phyloP scores from a whole-genome alignment of 2,888 invertebrate species.

The Drosophila nigritarsus region DNA sequence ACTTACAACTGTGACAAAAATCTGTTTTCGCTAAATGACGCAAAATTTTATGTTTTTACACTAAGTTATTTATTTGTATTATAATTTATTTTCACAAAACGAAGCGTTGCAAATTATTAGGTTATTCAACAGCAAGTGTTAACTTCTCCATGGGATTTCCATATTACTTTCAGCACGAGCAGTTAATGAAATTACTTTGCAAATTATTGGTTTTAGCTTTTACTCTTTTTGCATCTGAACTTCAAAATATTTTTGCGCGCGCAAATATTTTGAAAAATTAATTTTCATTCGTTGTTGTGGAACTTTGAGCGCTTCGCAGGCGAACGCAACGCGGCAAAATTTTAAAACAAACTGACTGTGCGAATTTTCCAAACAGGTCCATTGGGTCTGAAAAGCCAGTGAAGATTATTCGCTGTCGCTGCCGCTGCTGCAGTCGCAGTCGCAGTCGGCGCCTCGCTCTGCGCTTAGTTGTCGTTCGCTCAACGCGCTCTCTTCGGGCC shows the following conservation, averaged over 20 bases:
- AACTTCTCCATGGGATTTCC: background rate
- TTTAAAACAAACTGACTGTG: slow-evolving; percentile 82
- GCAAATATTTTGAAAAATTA: slow-evolving; percentile 7
- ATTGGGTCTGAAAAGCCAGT: slow-evolving; percentile 64
- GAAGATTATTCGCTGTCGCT: slow-evolving; percentile 55
- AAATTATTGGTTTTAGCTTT: background rate
- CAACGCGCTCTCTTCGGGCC: slow-evolving; percentile 30
- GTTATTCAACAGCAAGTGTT: slow-evolving; percentile 29
- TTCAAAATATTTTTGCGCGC: slow-evolving; percentile 10
- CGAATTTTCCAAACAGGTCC: slow-evolving; percentile 81
- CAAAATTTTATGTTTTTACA: slow-evolving; percentile 26
- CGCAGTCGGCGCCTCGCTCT: slow-evolving; percentile 36
- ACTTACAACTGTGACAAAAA: slow-evolving; percentile 3
- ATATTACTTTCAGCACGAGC: slow-evolving; percentile 6
- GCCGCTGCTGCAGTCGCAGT: slow-evolving; percentile 19
- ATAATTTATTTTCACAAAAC: slow-evolving; percentile 13
- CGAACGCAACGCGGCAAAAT: slow-evolving; percentile 72
- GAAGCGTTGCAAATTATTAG: slow-evolving; percentile 36
- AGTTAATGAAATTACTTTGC: slow-evolving; percentile 2
- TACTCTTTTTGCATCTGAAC: background rate
- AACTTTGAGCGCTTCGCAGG: slow-evolving; percentile 22
- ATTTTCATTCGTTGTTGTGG: slow-evolving; percentile 1
- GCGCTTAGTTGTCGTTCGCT: slow-evolving; percentile 16
- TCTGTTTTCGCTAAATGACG: slow-evolving; percentile 6
- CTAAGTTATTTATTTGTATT: slow-evolving; percentile 32